phyloP scores from a whole-genome alignment of 53 echinoderm and acorn worm genomes.

The Luidia sarsii region DNA sequence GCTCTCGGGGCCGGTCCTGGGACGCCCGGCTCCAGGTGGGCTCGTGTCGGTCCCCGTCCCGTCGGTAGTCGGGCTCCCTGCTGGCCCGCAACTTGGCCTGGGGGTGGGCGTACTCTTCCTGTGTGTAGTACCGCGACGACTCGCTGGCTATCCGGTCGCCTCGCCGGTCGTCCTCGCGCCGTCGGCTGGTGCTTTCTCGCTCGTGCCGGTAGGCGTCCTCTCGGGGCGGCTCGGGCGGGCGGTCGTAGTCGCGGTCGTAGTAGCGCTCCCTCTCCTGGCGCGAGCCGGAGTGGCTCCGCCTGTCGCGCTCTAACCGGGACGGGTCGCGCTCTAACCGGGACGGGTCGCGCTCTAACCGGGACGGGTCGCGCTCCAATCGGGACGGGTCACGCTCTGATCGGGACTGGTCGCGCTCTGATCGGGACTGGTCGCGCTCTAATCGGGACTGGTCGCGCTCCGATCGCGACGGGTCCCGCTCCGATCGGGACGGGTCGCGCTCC shows the following conservation, averaged over 20 bases:
- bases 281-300: background rate
- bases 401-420: background rate
- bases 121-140: constrained; percentile 1
- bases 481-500: no score
- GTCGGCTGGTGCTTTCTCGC: background rate
- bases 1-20: background rate
- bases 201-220: background rate
- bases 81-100: constrained; percentile 17
- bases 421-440: background rate
- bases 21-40: background rate
- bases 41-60: constrained; percentile 28
- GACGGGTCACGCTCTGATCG: background rate
- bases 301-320: background rate
- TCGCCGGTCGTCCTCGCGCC: constrained; percentile 14
- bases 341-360: no score
- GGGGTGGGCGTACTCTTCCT: constrained; percentile 27
- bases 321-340: no score
- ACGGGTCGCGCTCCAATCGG: no score
- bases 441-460: background rate
- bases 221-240: constrained; percentile 5
- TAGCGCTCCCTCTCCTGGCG: constrained; percentile 9
- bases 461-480: no score
- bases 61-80: constrained; percentile 27
- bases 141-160: constrained; percentile 7
- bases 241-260: constrained; percentile 1